phyloP scores from a whole-genome alignment of 2,113 vertebrate genomes.

The Todiramphus chloris region DNA sequence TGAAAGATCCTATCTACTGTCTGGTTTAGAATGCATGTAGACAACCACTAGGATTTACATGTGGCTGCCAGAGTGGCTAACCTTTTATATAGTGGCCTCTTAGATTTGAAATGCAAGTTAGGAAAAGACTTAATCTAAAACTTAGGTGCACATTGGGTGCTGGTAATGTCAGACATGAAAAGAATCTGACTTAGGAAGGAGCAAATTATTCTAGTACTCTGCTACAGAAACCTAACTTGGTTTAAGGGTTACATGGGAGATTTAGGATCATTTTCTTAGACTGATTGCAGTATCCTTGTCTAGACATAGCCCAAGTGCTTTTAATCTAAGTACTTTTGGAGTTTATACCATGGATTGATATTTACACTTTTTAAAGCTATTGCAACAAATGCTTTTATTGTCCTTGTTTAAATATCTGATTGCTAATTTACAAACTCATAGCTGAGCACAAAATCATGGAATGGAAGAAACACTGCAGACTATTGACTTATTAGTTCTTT shows the following conservation, averaged over 20 bases:
- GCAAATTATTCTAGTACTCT: not conserved
- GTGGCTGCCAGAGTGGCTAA: not conserved
- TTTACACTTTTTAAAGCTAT: not conserved
- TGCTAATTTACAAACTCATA: not conserved
- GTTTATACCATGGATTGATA: not conserved
- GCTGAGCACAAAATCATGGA: not conserved
- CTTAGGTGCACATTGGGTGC: rapidly evolving
- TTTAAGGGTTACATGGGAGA: not conserved
- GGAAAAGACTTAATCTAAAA: not conserved
- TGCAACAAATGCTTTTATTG: not conserved
- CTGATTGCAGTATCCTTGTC: not conserved
- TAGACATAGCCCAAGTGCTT: not conserved
- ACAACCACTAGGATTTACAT: not conserved
- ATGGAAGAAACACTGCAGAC: not conserved
- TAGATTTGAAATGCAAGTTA: rapidly evolving
- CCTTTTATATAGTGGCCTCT: not conserved
- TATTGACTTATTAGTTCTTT: not conserved
- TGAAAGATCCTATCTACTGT: not conserved
- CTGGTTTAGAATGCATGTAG: not conserved
- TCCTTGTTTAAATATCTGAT: not conserved
- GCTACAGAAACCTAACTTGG: not conserved
- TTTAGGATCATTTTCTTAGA: not conserved
- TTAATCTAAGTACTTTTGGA: not conserved
- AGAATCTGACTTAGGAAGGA: not conserved
- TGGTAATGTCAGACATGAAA: not conserved